Percentiles rank a stretch among this genome's conserved stretches.
Evolutionary conservation across 2,113 vertebrate genomes (phyloP).

Genomic region (Hemicordylus capensis): DNA sequence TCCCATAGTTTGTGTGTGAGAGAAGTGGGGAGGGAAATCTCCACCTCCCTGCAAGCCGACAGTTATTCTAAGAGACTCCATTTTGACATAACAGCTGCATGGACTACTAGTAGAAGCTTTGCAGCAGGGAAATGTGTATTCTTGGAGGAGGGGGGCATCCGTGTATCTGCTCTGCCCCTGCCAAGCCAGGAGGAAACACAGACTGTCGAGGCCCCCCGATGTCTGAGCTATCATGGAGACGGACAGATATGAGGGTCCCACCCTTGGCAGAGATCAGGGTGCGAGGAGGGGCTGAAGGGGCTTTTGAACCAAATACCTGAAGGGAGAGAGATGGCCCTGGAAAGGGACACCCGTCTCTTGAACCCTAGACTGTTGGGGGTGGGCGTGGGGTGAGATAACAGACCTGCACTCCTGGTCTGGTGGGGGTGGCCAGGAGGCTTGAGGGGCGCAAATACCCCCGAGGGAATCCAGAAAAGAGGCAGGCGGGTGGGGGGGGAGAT

Average conservation of each 20-base stretch:
- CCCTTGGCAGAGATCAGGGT: neutral
- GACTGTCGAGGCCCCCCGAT: too few species aligned
- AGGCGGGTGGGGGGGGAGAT: too few species aligned
- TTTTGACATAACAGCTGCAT: slow-evolving; percentile 29
- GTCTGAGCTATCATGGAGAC: neutral
- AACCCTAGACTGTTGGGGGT: neutral
- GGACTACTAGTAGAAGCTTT: neutral
- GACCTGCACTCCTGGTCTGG: too few species aligned
- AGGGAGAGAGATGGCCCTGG: too few species aligned
- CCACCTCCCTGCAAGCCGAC: neutral
- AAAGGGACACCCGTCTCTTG: neutral
- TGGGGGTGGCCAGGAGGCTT: too few species aligned
- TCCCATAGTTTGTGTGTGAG: neutral
- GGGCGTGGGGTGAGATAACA: neutral
- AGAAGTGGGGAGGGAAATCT: neutral
- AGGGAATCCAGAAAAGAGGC: neutral
- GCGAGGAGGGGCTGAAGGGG: neutral
- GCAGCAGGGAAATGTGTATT: neutral
- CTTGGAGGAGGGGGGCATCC: neutral
- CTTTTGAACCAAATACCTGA: neutral
- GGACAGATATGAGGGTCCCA: too few species aligned
- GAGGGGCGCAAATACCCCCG: neutral
- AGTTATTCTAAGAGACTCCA: slow-evolving; percentile 18
- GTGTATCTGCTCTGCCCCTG: neutral
- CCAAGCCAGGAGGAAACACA: neutral